These are phyloP conservation scores for Leptopilina drosophilae DNA, from an alignment of 2,888 invertebrate genomes.

Conservation along the genomic window DNA sequence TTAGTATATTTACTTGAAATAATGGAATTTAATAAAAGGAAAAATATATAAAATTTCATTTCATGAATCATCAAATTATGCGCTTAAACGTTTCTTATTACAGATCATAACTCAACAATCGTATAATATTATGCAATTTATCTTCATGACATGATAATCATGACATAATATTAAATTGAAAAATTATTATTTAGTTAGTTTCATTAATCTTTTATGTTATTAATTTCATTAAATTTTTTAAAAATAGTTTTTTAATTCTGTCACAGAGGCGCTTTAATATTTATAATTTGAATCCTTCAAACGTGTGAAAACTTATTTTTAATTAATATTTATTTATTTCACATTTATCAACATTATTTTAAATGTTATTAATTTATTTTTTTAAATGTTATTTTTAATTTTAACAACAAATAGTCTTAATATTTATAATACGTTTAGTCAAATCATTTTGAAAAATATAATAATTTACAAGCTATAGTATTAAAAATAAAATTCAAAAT, in stretches of 20 bases:
- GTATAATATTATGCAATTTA: slow-evolving; percentile 1
- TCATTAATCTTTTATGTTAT: no score
- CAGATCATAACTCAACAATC: not conserved
- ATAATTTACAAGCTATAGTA: no score
- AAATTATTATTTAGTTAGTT: not conserved
- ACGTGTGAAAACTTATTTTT: not conserved
- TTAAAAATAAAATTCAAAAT: no score
- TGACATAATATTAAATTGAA: not conserved
- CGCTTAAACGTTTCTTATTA: not conserved
- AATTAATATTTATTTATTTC: not conserved
- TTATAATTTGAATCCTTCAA: not conserved
- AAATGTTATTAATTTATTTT: not conserved
- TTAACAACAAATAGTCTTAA: no score
- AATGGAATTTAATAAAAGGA: not conserved
- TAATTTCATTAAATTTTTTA: not conserved
- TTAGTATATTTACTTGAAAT: no score
- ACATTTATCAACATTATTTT: not conserved
- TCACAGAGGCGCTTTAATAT: not conserved
- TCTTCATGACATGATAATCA: not conserved
- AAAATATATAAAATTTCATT: slow-evolving; percentile 14
- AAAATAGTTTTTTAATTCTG: not conserved
- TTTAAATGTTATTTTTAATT: not conserved
- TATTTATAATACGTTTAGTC: no score
- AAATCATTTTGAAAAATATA: no score
- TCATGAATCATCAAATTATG: not conserved